Percentiles rank a stretch among this genome's conserved stretches.
phyloP scores from a whole-genome alignment of 2,797 vertebrate species.

The Staurois parvus region DNA sequence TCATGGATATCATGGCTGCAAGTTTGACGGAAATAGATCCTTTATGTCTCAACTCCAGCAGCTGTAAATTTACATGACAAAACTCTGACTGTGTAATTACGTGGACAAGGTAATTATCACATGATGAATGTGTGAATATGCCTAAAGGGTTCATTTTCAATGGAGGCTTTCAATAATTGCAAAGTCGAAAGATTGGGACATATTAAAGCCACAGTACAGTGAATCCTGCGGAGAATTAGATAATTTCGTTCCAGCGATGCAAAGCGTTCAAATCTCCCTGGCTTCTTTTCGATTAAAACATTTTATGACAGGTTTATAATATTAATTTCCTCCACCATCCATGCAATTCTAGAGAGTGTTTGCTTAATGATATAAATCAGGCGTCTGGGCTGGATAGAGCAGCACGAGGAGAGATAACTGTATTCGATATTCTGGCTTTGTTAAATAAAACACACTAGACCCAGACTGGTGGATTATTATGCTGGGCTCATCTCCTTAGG shows the following conservation, averaged over 20 bases:
- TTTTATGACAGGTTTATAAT: conserved; percentile 75
- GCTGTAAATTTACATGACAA: conserved; percentile 60
- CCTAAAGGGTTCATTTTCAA: conserved; percentile 49
- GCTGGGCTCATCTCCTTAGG: neutral
- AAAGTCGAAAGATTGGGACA: conserved; percentile 46
- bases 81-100: conserved; percentile 56
- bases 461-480: conserved; percentile 14
- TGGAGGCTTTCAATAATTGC: conserved; percentile 53
- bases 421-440: conserved; percentile 47
- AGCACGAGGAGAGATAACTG: conserved; percentile 51
- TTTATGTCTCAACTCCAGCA: conserved; percentile 44
- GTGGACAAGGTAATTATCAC: conserved; percentile 57
- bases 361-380: conserved; percentile 75
- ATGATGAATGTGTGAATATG: conserved; percentile 57
- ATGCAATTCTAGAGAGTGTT: conserved; percentile 67
- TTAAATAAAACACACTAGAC: conserved; percentile 14
- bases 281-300: conserved; percentile 73
- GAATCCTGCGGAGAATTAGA: conserved; percentile 55
- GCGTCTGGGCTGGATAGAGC: conserved; percentile 55
- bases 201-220: conserved; percentile 42
- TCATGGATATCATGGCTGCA: conserved; percentile 33
- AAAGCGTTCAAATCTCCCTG: conserved; percentile 61
- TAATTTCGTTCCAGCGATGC: conserved; percentile 53
- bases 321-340: conserved; percentile 73
- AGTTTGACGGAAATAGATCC: conserved; percentile 43